A percentile compares a stretch with the other conserved stretches of the same genome.
phyloP scores from a whole-genome alignment of 2,113 vertebrate genomes.

The Dicaeum eximium region DNA sequence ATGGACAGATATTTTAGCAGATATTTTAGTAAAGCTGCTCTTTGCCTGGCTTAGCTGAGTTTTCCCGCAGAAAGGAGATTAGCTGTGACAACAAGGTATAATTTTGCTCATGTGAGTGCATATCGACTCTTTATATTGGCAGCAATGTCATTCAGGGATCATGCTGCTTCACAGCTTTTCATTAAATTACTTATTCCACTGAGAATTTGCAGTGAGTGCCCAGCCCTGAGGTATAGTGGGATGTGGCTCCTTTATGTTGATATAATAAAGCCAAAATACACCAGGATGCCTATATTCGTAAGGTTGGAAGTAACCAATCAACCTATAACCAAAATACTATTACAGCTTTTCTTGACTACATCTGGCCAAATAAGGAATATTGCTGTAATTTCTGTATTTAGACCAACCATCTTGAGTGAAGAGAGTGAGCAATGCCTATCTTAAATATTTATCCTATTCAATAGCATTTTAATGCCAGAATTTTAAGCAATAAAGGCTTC shows the following conservation, averaged over 20 bases:
- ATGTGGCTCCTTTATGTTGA: background rate
- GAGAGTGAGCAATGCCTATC: rapidly evolving
- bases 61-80: background rate
- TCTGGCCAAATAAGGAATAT: background rate
- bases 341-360: background rate
- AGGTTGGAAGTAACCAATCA: background rate
- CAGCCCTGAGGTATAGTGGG: background rate
- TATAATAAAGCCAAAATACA: background rate
- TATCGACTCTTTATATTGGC: background rate
- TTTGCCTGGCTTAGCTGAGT: background rate
- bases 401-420: background rate
- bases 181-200: background rate
- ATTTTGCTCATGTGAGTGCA: background rate
- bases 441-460: background rate
- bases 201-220: background rate
- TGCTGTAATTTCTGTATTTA: background rate
- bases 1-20: background rate
- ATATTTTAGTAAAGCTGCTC: background rate
- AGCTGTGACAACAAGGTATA: background rate
- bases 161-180: background rate
- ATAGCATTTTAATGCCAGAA: background rate
- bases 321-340: background rate
- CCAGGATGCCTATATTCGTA: background rate
- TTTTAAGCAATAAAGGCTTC: background rate
- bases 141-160: background rate